A percentile compares a stretch with the other conserved stretches of the same genome.
These are phyloP conservation scores for Ceratoteleas bidentatus DNA, from an alignment of 1,140 invertebrate genomes.

Conservation along the genomic window DNA sequence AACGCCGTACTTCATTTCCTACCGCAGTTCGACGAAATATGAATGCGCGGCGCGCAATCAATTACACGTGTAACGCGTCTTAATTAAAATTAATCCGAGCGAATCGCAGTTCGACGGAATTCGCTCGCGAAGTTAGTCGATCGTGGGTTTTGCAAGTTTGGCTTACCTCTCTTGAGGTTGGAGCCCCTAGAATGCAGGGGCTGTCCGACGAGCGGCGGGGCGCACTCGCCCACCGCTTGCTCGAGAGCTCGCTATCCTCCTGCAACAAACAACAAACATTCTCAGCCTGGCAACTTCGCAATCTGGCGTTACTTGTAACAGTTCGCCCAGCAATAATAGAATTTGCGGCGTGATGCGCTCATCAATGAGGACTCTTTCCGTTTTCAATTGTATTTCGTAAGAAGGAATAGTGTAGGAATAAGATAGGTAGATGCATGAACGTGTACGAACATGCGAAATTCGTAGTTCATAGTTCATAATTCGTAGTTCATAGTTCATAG, in stretches of 20 bases:
- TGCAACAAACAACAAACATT: slow-evolving; percentile 70
- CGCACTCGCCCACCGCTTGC: slow-evolving; percentile 82
- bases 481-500: too few species aligned
- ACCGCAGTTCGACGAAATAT: too few species aligned
- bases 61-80: not conserved
- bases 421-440: too few species aligned
- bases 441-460: too few species aligned
- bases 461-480: too few species aligned
- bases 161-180: slow-evolving; percentile 80
- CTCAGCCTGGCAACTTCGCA: not conserved
- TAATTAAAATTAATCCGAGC: not conserved
- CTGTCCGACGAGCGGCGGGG: slow-evolving; percentile 80
- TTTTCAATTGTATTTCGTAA: too few species aligned
- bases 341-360: too few species aligned
- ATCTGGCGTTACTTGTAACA: too few species aligned
- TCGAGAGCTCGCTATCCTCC: slow-evolving; percentile 83
- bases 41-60: not conserved
- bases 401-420: too few species aligned
- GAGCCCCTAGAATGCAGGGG: slow-evolving; percentile 80
- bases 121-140: not conserved
- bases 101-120: not conserved
- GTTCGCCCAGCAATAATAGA: too few species aligned
- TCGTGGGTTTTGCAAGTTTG: slow-evolving; percentile 7
- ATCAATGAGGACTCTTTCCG: too few species aligned
- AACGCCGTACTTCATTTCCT: too few species aligned